Evolutionary conservation across 2,888 invertebrate species (phyloP).

Genomic region (Cephalotes varians): DNA sequence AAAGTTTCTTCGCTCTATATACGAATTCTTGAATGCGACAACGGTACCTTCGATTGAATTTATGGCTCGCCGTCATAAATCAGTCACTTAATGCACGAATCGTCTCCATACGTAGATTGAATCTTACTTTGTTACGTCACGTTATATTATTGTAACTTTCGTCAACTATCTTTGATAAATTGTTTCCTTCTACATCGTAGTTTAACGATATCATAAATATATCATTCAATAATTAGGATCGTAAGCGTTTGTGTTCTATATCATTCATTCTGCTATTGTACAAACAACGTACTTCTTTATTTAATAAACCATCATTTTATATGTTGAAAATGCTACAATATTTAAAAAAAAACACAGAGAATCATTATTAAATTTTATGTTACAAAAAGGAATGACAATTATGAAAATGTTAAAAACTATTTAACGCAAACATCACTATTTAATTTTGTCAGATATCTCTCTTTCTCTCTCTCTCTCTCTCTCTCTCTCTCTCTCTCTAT

Average conservation of each 20-base stretch:
- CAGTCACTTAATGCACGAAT: background rate
- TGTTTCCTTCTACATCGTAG: background rate
- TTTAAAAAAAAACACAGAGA: background rate
- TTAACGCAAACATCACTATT: background rate
- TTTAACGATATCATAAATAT: background rate
- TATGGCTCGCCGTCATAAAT: conserved; percentile 40
- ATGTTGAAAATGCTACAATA: background rate
- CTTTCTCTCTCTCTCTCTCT: too few relatives aligned
- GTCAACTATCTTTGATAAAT: background rate
- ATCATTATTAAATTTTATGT: background rate
- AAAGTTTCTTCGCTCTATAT: conserved; percentile 39
- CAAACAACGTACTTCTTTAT: too few relatives aligned
- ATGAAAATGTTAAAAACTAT: background rate
- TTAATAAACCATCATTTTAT: too few relatives aligned
- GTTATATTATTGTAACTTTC: background rate
- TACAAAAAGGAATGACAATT: background rate
- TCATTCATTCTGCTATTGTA: too few relatives aligned
- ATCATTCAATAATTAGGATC: background rate
- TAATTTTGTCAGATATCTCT: background rate
- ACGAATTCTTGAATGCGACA: conserved; percentile 59
- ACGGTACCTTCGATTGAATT: conserved; percentile 57
- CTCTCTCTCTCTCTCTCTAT: too few relatives aligned
- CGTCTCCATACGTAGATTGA: background rate
- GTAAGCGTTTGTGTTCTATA: background rate
- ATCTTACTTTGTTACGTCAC: background rate